Evolutionary conservation across 2,113 vertebrate genomes (phyloP).

Genomic region (Varanus komodoensis): DNA sequence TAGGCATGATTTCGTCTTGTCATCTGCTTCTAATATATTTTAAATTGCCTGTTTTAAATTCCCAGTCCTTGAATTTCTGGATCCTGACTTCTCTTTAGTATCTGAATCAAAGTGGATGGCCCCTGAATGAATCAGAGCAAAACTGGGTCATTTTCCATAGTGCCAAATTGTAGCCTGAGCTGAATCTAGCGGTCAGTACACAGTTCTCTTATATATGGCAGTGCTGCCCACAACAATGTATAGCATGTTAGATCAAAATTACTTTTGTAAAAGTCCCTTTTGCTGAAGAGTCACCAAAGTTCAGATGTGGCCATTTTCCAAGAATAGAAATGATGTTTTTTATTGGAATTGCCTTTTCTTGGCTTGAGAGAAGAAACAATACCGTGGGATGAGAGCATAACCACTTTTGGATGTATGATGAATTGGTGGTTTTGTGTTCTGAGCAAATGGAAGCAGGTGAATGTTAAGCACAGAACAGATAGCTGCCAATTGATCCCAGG

Average conservation of each 20-base stretch:
- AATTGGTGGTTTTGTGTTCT: neutral
- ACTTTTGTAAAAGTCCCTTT: neutral
- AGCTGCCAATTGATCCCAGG: neutral
- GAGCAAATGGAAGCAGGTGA: neutral
- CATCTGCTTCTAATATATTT: too few relatives aligned
- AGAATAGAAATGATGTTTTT: neutral
- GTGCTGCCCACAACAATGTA: neutral
- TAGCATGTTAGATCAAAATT: too few relatives aligned
- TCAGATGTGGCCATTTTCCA: neutral
- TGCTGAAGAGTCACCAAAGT: neutral
- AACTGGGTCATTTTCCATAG: too few relatives aligned
- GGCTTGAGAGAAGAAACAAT: neutral
- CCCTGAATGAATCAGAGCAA: too few relatives aligned
- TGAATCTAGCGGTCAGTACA: too few relatives aligned
- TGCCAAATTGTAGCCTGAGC: too few relatives aligned
- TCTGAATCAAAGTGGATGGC: too few relatives aligned
- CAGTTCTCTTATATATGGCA: neutral
- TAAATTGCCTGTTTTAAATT: too few relatives aligned
- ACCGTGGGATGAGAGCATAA: neutral
- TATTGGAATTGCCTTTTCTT: neutral
- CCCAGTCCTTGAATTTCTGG: too few relatives aligned
- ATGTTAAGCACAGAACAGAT: too few relatives aligned
- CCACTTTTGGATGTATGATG: neutral
- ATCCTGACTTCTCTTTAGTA: too few relatives aligned
- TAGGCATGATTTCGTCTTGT: too few relatives aligned